These are phyloP conservation scores for Theonella swinhoei DNA, from an alignment of 37 sponge, comb jelly and placozoan species.

Conservation along the genomic window DNA sequence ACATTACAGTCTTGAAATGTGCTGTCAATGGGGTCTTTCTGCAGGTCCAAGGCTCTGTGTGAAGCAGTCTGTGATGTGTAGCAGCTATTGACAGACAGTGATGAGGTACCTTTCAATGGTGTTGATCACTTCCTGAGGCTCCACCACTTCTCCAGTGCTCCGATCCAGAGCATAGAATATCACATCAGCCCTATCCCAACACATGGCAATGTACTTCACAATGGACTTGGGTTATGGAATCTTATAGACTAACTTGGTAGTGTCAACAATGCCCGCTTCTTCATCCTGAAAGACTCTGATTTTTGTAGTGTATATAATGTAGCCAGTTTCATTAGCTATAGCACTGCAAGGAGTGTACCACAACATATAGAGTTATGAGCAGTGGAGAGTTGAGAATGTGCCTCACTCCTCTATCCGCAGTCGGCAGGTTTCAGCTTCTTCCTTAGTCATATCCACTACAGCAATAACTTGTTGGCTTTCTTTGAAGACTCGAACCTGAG, in stretches of 20 bases:
- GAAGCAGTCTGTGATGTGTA: background rate
- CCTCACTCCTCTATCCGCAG: slow-evolving; percentile 6
- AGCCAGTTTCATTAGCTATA: slow-evolving; percentile 3
- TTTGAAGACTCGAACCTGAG: slow-evolving; percentile 19
- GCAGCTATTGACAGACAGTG: background rate
- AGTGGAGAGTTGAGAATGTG: background rate
- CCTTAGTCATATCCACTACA: background rate
- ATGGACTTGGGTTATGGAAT: too few relatives aligned
- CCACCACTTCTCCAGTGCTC: background rate
- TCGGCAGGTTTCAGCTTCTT: slow-evolving; percentile 7
- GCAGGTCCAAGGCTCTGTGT: background rate
- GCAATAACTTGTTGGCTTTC: background rate
- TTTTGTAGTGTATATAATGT: background rate
- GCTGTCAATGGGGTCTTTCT: background rate
- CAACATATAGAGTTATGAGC: background rate
- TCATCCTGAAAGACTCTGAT: background rate
- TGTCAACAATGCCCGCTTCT: slow-evolving; percentile 14
- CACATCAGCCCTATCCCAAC: slow-evolving; percentile 32
- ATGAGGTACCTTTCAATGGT: background rate
- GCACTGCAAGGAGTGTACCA: background rate
- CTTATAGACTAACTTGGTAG: background rate
- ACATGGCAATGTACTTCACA: too few relatives aligned
- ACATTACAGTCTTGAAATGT: too few relatives aligned
- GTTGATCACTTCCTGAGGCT: background rate
- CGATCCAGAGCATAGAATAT: slow-evolving; percentile 15